Evolutionary conservation across 2,888 invertebrate genomes (phyloP), one percentile per base, ranked within the genome.

Genomic region (Ypsolopha sequella): DNA sequence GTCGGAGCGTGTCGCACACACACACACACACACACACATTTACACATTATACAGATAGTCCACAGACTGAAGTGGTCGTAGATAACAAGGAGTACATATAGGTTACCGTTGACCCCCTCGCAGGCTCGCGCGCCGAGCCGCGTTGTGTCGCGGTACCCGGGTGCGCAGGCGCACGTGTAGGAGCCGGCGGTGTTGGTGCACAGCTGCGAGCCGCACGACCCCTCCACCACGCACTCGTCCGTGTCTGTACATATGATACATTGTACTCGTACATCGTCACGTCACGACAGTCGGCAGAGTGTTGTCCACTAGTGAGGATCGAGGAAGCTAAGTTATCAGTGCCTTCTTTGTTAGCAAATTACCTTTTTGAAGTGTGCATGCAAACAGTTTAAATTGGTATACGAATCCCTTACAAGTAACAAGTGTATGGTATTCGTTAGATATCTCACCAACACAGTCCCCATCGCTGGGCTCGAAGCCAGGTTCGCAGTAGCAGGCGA

Each of bases 181-280:
- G 91, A 90, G 55, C 92, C 91, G 34, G 79, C 74, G 11, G 89
- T 89, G 80, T 94, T 93, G 62, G 62, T 81, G 75, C 95, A 95
- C 41, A 84, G 67, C 78, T 95, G 95, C 68, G 93, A 91, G 2
- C 24, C 24, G 77, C 95, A 95, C 49, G 89, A 76, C 44, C 89
- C 91, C 57, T 92, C 91, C 58, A 89, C 77, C 58, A 78, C 73
- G 80, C 96, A 96, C 80, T 95, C 95, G 79, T 95, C 89, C 57
- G 91, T 89, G 78, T 95, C 95, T 91, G 75, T 6, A 51, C 47
- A 52, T 8, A 43, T n/a, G n/a, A n/a, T n/a, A n/a, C n/a, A n/a
- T n/a, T n/a, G n/a, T n/a, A n/a, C n/a, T n/a, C n/a, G n/a, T n/a
- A n/a, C n/a, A n/a, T n/a, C n/a, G n/a, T n/a, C n/a, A n/a, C n/a